Evolutionary conservation across 1,140 invertebrate species (phyloP).

Genomic region (Notospermus geniculatus): DNA sequence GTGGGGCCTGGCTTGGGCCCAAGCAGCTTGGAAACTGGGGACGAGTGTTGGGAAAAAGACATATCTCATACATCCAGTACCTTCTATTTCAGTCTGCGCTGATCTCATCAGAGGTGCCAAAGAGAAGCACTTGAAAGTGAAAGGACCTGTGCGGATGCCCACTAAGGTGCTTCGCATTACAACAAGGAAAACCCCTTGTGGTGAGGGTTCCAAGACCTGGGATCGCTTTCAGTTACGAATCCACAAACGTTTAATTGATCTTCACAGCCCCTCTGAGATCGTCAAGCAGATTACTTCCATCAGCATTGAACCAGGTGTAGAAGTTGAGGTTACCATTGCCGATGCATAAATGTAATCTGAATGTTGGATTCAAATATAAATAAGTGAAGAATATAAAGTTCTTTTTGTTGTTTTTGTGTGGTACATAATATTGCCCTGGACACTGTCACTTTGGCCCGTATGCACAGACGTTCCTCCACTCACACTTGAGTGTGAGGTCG

Average conservation of each 20-base stretch:
- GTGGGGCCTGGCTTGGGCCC: too few relatives aligned
- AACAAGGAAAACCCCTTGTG: constrained; percentile 98
- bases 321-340: constrained; percentile 87
- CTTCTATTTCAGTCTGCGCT: constrained; percentile 74
- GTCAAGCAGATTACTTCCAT: constrained; percentile 99
- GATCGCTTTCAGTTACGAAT: constrained; percentile 96
- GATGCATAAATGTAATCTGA: background rate
- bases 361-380: background rate
- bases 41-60: background rate
- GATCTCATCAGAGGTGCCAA: constrained; percentile 95
- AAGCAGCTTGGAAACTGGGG: too few relatives aligned
- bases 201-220: constrained; percentile 99
- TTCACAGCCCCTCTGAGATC: constrained; percentile 96
- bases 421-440: too few relatives aligned
- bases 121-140: constrained; percentile 93
- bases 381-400: background rate
- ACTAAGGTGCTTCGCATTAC: constrained; percentile 95
- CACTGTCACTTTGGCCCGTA: too few relatives aligned
- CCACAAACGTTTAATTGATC: constrained; percentile 97
- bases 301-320: constrained; percentile 98
- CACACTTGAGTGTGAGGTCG: too few relatives aligned
- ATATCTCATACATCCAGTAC: background rate
- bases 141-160: constrained; percentile 95
- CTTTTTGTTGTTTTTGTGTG: too few relatives aligned
- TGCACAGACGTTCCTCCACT: too few relatives aligned